phyloP scores from a whole-genome alignment of 2,113 vertebrate species.

The Rhynchomys soricoides region DNA sequence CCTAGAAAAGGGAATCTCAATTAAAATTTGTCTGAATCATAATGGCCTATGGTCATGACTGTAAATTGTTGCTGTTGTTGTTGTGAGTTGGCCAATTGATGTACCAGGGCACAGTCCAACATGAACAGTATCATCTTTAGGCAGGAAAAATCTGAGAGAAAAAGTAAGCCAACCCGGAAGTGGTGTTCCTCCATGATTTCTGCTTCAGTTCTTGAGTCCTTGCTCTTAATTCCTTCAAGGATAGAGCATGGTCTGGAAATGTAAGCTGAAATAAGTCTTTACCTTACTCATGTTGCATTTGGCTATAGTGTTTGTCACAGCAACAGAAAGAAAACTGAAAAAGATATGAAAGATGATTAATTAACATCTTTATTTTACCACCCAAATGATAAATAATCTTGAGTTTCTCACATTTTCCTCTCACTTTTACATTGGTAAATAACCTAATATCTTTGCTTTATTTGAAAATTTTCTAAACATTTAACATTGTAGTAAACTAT shows the following conservation, averaged over 20 bases:
- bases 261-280: no score
- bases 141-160: background rate
- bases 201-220: background rate
- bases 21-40: background rate
- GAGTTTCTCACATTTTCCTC: background rate
- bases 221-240: background rate
- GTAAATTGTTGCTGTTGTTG: background rate
- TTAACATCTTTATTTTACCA: background rate
- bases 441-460: background rate
- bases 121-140: background rate
- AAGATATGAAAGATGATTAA: background rate
- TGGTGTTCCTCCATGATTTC: background rate
- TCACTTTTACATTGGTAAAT: background rate
- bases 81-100: background rate
- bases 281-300: no score
- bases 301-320: background rate
- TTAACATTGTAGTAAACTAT: background rate
- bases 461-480: background rate
- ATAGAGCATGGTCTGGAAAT: background rate
- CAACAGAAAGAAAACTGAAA: background rate
- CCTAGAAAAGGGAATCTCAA: background rate
- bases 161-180: background rate
- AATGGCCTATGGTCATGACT: background rate
- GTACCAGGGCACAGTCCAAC: background rate
- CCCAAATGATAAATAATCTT: background rate